phyloP scores from a whole-genome alignment of 2,888 invertebrate species.

The Tupiocoris notatus region DNA sequence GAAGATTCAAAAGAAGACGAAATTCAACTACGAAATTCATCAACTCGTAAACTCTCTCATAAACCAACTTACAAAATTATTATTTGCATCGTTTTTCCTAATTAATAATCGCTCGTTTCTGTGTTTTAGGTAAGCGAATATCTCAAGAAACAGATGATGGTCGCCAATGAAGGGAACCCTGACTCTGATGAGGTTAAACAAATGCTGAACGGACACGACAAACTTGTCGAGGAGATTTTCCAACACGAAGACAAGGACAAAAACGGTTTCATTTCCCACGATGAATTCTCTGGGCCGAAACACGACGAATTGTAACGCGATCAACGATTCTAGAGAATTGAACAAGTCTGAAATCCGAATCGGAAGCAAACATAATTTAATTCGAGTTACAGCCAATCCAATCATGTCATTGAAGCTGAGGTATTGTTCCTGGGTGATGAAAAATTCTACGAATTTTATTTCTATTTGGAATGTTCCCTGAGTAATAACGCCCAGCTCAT shows the following conservation, averaged over 20 bases:
- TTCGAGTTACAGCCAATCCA: too few relatives aligned
- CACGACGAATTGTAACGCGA: slow-evolving; percentile 84
- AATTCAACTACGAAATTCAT: too few relatives aligned
- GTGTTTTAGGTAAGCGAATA: slow-evolving; percentile 71
- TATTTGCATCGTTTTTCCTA: not conserved
- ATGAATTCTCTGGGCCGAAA: slow-evolving; percentile 95
- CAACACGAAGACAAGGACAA: slow-evolving; percentile 96
- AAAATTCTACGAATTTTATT: too few relatives aligned
- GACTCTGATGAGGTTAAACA: slow-evolving; percentile 75
- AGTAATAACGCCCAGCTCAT: too few relatives aligned
- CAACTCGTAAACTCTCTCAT: too few relatives aligned
- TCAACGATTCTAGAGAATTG: not conserved
- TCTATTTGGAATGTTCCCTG: too few relatives aligned
- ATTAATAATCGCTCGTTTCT: slow-evolving; percentile 50
- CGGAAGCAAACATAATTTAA: not conserved
- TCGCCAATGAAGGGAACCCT: slow-evolving; percentile 64
- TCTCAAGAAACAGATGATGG: slow-evolving; percentile 86
- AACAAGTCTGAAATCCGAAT: not conserved
- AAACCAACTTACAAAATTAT: too few relatives aligned
- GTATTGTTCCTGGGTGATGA: too few relatives aligned
- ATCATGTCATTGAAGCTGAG: too few relatives aligned
- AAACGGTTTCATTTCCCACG: slow-evolving; percentile 92
- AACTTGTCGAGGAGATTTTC: slow-evolving; percentile 94
- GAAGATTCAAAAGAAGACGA: too few relatives aligned
- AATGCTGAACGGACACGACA: slow-evolving; percentile 85